Evolutionary conservation across 2,888 invertebrate genomes (phyloP), one percentile per base, ranked within the genome.

Genomic region (Selenia dentaria): DNA sequence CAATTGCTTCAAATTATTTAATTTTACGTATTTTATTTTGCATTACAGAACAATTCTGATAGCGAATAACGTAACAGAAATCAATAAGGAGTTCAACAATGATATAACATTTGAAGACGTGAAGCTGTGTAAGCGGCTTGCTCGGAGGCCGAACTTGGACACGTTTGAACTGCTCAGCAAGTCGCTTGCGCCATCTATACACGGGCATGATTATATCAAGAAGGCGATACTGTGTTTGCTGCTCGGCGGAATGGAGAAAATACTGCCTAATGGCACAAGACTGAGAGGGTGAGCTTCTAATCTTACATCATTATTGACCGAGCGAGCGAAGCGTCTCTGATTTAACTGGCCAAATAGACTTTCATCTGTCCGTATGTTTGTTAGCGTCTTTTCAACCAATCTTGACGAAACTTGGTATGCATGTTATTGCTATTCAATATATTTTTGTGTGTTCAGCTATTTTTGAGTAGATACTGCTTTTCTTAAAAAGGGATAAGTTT

Each of bases 151-250:
- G 40, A 93, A 92, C 9, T 91, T 92, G 29, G 95, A 98, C 77
- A 95, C 98, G 54, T 99, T 99, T 75, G 96, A 98, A 40, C 80
- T 97, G 47, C 90, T 99, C 20, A 93, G 97, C 39, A 95, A 96
- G 68, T 99, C 99, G 0, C 84, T 99, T 38, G 99, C 99, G 0
- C 99, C 99, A 0, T 98, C 99, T 0, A 99, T 99, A 71, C 97
- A 98, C 66, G 99, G 99, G 0, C 98, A 99, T 69, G 96, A 97
- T 16, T 98, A 95, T 71, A 97, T 99, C 4, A 99, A 99, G 83
- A 96, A 96, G 74, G 99, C 99, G 0, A 96, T 99, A 51, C 90
- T 99, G 14, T 99, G 99, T 73, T 92, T 99, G 68, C 81, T 99
- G 42, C 90, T 99, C 3, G 99, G 99, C 0, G 99, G 99, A 0